Evolutionary conservation across 2,888 invertebrate genomes (phyloP), one percentile per base, ranked within the genome.

Genomic region (Bruchidius siliquastri): DNA sequence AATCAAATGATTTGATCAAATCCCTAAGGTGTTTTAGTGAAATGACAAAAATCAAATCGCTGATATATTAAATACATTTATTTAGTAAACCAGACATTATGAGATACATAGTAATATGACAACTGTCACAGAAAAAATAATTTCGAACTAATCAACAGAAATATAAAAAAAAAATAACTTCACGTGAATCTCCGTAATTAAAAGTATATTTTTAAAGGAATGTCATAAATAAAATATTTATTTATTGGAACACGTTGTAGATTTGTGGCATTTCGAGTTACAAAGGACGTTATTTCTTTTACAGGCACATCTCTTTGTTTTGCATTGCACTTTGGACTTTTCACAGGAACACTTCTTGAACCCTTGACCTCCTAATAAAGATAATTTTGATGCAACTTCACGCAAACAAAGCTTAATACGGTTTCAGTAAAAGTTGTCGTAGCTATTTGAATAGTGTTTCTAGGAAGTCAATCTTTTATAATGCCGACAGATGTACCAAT

Each of bases 331-430:
- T 68, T 71, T 71, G 66, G 72, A 74, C 74, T 77, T 20, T 76
- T 67, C 67, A 75, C 75, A 77, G 73, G 73, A 76, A 77, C 77
- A 74, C 72, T 78, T 76, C 75, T 78, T 74, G 70, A 75, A 76
- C 32, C 74, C 74, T 74, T 76, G 77, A 74, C 72, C 73, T 74
- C 76, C 71, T 71, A 77, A 77, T 76, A 78, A 75, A 68, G 73
- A 76, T 74, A 78, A 77, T 75, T 75, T 76, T 78, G 71, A 71
- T 74, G 75, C 75, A 75, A 78, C 69, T 69, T 74, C 74, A 74
- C 69, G 32, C 66, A 22, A 1, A 71, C 49, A 22, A 13, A 69
- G 49, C 2, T 73, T 71, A 73, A 21, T 73, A 70, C 21, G n/a
- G 70, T 71, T 71, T 71, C 73, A 66, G 30, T 71, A 68, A 67